Base-by-base conservation (phyloP, 2,888 invertebrate genomes). In the Drosophila aldrichi region DNA sequence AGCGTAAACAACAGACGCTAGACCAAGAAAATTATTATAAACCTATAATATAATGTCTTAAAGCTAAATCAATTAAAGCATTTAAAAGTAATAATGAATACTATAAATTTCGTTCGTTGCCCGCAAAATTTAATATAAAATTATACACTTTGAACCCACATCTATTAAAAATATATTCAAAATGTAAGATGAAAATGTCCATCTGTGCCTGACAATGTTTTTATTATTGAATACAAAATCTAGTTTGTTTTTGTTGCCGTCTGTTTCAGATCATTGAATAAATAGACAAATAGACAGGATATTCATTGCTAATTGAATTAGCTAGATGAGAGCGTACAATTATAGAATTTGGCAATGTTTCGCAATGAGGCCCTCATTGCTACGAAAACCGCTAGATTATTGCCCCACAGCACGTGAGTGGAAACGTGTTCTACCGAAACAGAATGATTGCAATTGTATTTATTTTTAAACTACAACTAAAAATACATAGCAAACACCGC, bases 311-410 rank as follows among this genome's bases (percentile, higher is more conserved):
- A 77, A 74, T 74, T 74, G 62, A 70, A 79, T 74, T 74, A 62
- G 64, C 74, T 78, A 78, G 63, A 66, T 51, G 62, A 57, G 34
- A 20, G 59, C 18, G 51, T 25, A 22, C 79, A 79, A 55, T 65
- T 65, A 65, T 76, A 76, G 74, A 74, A 65, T 61, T 76, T 76
- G 76, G 76, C 76, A 79, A 43, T 52, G 48, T 16, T 16, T 52
- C 22, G 46, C 20, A 16, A 16, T 38, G 29, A 43, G 59, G 59
- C 34, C 46, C 69, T 55, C 76, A 64, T 51, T 67, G 59, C 65
- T 41, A 64, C 77, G 89, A 86, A 89, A 89, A 62, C 89, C 74
- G 78, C 89, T 89, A 89, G 75, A 89, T 83, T 89, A 89, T 80
- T 85, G 88, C 78, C 70, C 57, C 76, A 52, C 60, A 48, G 71